Evolutionary conservation across 2,797 vertebrate species (phyloP), one percentile per base, ranked within the genome.

Genomic region (Sebastes steindachneri): DNA sequence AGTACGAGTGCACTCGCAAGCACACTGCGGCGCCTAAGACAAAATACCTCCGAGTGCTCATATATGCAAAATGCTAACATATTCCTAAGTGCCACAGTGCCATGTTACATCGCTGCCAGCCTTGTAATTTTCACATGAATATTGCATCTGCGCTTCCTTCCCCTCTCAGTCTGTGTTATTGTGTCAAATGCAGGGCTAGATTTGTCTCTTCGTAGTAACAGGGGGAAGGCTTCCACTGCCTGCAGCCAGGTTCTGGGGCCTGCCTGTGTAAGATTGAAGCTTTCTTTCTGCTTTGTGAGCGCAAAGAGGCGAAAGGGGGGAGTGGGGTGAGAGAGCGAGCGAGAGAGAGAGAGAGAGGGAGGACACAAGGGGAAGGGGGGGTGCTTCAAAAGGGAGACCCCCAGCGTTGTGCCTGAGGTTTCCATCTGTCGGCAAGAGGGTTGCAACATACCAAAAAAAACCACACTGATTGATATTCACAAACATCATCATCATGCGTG

Each of bases 341-440:
- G 67, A 31, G 29, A 28, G 51, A 35, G 33, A 35, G 70, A 28
- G 51, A 9, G 64, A 28, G 29, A 28, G 51, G 31, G 64, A 48
- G 62, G 68, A 19, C 45, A 54, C 21, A 80, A 77, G 41, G 51
- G 29, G 31, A 59, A 51, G 25, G 21, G 31, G 33, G 19, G 82
- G 73, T 67, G 79, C 82, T 93, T 93, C 77, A 90, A 92, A 90
- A 92, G 80, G 77, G 67, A 90, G 83, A 92, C 90, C 86, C 85
- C 89, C 84, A 79, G 93, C 82, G 15, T 75, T 83, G 86, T 76
- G 90, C 93, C 93, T 85, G 83, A 93, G 92, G 94, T 92, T 92
- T 93, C 93, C 93, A 94, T 94, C 93, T 94, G 93, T 93, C 83
- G 17, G 86, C 88, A 88, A 90, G 82, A 84, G 69, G 64, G 82